A percentile compares a stretch with the other conserved stretches of the same genome.
phyloP scores from a whole-genome alignment of 2,113 vertebrate species.

The Gambusia holbrooki region DNA sequence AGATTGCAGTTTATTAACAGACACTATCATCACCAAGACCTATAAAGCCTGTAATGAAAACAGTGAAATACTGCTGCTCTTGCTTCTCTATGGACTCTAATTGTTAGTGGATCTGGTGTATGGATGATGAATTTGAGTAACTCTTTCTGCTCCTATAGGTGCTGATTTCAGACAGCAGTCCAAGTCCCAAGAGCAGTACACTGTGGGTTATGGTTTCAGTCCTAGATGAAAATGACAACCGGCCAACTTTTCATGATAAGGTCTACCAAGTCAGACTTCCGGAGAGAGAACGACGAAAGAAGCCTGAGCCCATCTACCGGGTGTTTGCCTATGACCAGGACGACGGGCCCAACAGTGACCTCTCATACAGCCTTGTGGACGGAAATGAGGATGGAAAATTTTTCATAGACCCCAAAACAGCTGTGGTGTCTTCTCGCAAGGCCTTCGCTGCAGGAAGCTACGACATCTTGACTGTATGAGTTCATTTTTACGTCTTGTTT shows the following conservation, averaged over 20 bases:
- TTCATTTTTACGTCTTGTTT: neutral
- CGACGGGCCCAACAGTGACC: constrained; percentile 91
- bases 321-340: constrained; percentile 94
- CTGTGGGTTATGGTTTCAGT: constrained; percentile 94
- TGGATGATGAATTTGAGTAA: neutral
- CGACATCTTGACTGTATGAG: constrained; percentile 93
- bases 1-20: too few species aligned
- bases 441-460: constrained; percentile 93
- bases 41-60: too few species aligned
- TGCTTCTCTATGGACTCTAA: too few species aligned
- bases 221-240: constrained; percentile 96
- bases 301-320: constrained; percentile 91
- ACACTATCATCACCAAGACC: too few species aligned
- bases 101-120: too few species aligned
- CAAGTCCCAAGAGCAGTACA: constrained; percentile 85
- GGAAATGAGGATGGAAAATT: constrained; percentile 96
- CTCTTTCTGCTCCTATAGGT: constrained; percentile 79
- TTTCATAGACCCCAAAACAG: constrained; percentile 96
- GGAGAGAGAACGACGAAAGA: constrained; percentile 91
- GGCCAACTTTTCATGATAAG: constrained; percentile 93
- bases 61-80: too few species aligned
- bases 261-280: constrained; percentile 94
- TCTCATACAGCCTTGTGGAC: constrained; percentile 93
- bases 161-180: constrained; percentile 88
- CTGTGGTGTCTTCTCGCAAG: constrained; percentile 94